Evolutionary conservation across 2,113 vertebrate genomes (phyloP).

Genomic region (Micromys minutus): DNA sequence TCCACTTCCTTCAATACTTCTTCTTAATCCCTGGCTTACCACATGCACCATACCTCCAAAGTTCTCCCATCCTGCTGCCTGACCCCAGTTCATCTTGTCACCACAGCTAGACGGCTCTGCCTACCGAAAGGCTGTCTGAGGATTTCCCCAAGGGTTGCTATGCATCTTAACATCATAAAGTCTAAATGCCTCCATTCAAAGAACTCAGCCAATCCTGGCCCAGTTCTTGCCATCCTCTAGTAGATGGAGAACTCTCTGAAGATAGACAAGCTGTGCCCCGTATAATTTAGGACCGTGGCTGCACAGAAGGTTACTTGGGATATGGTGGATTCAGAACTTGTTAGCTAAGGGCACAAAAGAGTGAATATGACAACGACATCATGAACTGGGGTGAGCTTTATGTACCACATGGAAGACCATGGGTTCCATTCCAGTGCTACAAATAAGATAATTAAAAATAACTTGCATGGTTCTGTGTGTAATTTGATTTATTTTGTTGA

Average conservation of each 20-base stretch:
- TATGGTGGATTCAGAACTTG: not conserved
- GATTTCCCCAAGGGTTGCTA: not conserved
- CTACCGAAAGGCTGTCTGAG: constrained; percentile 15
- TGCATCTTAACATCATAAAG: constrained; percentile 26
- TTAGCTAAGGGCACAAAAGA: constrained; percentile 10
- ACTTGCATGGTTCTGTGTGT: not conserved
- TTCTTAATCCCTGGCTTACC: not conserved
- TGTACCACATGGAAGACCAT: not conserved
- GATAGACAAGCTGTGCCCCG: not conserved
- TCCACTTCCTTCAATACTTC: not conserved
- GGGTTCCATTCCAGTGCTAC: not conserved
- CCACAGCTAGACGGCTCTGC: not conserved
- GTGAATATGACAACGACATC: not conserved
- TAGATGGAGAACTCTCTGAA: constrained; percentile 30
- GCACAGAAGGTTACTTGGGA: not conserved
- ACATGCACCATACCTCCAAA: not conserved
- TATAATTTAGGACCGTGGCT: not conserved
- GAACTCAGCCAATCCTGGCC: not conserved
- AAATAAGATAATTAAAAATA: not conserved
- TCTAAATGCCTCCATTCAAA: not conserved
- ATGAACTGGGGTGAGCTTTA: not conserved
- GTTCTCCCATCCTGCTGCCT: not conserved
- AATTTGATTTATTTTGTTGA: constrained; percentile 21
- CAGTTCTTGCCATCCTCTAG: constrained; percentile 4
- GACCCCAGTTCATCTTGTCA: not conserved